Conservation (phyloP, 2,888 invertebrate species). For the Scrobipalpa atriplicella region DNA sequence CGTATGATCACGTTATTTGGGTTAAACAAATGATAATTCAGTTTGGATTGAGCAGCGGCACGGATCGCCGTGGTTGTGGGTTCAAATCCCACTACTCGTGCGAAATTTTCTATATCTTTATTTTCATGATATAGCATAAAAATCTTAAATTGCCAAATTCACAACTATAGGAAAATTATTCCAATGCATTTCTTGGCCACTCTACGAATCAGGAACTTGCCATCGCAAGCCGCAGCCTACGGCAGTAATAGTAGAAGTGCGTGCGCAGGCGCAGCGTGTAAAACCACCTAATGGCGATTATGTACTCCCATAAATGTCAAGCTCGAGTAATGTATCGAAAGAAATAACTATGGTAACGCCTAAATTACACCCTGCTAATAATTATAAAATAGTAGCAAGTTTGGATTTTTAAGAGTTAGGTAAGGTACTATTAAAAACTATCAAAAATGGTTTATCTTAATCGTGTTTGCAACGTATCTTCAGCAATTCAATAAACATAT, state of each 20-base stretch:
- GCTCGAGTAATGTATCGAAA: constrained; percentile 6
- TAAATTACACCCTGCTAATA: constrained; percentile 2
- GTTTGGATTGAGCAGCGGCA: too few relatives aligned
- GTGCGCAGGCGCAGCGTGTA: constrained; percentile 14
- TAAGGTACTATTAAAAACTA: too few relatives aligned
- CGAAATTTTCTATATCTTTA: not conserved
- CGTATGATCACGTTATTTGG: too few relatives aligned
- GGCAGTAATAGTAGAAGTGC: not conserved
- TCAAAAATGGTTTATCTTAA: too few relatives aligned
- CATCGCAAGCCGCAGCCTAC: not conserved
- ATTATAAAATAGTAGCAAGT: not conserved
- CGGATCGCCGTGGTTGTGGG: too few relatives aligned
- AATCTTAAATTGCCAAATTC: too few relatives aligned
- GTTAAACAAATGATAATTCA: too few relatives aligned
- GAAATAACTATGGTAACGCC: not conserved
- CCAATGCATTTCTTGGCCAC: not conserved
- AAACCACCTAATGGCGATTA: constrained; percentile 4
- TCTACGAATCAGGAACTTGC: constrained; percentile 16
- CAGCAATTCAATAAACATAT: too few relatives aligned
- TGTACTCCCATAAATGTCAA: constrained; percentile 23
- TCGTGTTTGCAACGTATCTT: too few relatives aligned
- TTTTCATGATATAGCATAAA: not conserved
- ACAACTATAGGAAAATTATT: not conserved
- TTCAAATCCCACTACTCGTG: too few relatives aligned
- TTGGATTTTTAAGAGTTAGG: not conserved